These are phyloP conservation scores for Drosophila trichaetosa DNA, from an alignment of 2,888 invertebrate genomes.

Conservation along the genomic window DNA sequence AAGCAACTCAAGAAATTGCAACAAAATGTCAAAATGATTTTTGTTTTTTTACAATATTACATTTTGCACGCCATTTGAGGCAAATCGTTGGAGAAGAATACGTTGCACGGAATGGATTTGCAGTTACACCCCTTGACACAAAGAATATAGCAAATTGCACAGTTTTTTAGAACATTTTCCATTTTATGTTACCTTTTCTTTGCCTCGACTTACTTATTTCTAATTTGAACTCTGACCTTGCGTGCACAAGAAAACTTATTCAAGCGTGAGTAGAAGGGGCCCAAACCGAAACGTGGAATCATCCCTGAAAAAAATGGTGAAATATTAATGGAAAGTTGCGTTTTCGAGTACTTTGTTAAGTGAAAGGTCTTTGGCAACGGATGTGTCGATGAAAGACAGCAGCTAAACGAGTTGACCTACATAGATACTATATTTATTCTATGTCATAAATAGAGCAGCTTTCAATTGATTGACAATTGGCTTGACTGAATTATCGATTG, in stretches of 20 bases:
- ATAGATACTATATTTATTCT: slow-evolving; percentile 2
- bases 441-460: slow-evolving; percentile 16
- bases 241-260: slow-evolving; percentile 62
- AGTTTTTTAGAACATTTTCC: slow-evolving; percentile 48
- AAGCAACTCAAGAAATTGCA: slow-evolving; percentile 45
- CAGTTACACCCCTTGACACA: slow-evolving; percentile 64
- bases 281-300: slow-evolving; percentile 24
- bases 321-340: slow-evolving; percentile 63
- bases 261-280: slow-evolving; percentile 50
- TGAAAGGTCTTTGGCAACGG: slow-evolving; percentile 30
- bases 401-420: slow-evolving; percentile 39
- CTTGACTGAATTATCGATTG: slow-evolving; percentile 60
- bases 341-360: slow-evolving; percentile 29
- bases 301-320: slow-evolving; percentile 55
- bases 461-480: slow-evolving; percentile 49
- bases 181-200: slow-evolving; percentile 33
- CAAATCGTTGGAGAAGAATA: slow-evolving; percentile 4
- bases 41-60: slow-evolving; percentile 48
- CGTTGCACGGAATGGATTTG: slow-evolving; percentile 39
- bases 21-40: slow-evolving; percentile 67
- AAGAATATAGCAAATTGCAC: slow-evolving; percentile 26
- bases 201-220: slow-evolving; percentile 43
- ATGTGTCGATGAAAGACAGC: slow-evolving; percentile 1
- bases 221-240: slow-evolving; percentile 65
- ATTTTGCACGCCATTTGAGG: slow-evolving; percentile 74